phyloP scores from a whole-genome alignment of 1,140 invertebrate species.

The Rhopalosiphum maidis region DNA sequence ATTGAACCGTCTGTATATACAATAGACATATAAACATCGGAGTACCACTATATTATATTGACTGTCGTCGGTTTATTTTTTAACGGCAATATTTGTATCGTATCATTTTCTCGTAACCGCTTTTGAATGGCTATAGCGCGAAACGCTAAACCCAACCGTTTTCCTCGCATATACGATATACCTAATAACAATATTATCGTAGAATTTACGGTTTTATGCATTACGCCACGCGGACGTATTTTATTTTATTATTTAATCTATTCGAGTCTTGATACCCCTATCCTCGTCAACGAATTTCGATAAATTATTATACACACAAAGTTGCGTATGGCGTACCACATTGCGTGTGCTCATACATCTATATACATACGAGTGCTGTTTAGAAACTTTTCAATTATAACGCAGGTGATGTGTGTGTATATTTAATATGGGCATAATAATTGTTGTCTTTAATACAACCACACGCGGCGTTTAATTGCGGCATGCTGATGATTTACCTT shows the following conservation, averaged over 20 bases:
- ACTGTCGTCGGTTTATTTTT: background rate
- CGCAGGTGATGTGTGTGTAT: background rate
- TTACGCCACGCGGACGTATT: background rate
- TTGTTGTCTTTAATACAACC: background rate
- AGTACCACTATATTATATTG: background rate
- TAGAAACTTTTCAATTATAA: background rate
- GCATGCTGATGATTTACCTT: background rate
- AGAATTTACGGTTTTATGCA: background rate
- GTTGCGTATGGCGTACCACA: background rate
- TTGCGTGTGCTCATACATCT: background rate
- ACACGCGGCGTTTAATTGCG: background rate
- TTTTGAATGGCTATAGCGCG: background rate
- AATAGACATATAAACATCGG: background rate
- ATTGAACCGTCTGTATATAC: background rate
- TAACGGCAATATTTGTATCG: background rate
- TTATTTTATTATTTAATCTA: conserved; percentile 15
- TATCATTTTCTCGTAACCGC: background rate
- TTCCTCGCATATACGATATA: background rate
- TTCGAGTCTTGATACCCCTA: background rate
- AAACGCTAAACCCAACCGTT: background rate
- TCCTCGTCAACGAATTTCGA: background rate
- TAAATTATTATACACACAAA: background rate
- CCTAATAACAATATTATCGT: conserved; percentile 4
- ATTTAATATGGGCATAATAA: background rate
- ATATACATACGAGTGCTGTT: background rate